Conservation (phyloP, 2,888 invertebrate species). For the Dryocosmus kuriphilus region DNA sequence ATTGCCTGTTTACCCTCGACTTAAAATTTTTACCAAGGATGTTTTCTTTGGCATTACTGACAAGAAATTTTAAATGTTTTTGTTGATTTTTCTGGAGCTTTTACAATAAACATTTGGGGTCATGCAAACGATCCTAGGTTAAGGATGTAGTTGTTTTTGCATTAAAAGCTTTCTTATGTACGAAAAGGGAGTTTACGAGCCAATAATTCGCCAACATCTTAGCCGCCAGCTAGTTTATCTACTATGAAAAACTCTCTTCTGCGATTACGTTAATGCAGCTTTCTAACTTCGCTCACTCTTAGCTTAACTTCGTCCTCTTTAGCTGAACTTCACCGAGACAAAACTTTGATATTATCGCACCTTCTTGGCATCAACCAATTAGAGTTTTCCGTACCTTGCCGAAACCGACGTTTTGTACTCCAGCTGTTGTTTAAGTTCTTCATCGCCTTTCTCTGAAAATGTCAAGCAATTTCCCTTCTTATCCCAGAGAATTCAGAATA, state of each 20-base stretch:
- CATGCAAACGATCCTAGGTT: not conserved
- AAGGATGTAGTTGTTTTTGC: not conserved
- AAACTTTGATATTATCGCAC: constrained; percentile 24
- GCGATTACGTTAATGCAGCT: constrained; percentile 24
- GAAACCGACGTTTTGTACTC: constrained; percentile 3
- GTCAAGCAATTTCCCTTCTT: not conserved
- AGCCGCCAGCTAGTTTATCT: constrained; percentile 30
- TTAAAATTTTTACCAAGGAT: no score
- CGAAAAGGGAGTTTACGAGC: constrained; percentile 43
- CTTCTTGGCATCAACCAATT: not conserved
- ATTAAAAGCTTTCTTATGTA: constrained; percentile 48
- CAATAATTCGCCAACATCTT: constrained; percentile 42
- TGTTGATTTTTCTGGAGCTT: not conserved
- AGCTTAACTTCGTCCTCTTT: constrained; percentile 11
- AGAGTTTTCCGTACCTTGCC: not conserved
- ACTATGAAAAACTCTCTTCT: not conserved
- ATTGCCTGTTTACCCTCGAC: no score
- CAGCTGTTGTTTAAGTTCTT: not conserved
- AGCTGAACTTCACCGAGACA: constrained; percentile 6
- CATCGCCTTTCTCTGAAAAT: constrained; percentile 5
- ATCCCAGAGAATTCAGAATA: not conserved
- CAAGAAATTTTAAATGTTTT: not conserved
- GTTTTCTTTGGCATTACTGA: no score
- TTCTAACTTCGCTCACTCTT: not conserved
- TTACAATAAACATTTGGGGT: not conserved